Percentiles rank a stretch among this genome's conserved stretches.
Evolutionary conservation across 2,113 vertebrate genomes (phyloP).

Genomic region (Melanerpes formicivorus): DNA sequence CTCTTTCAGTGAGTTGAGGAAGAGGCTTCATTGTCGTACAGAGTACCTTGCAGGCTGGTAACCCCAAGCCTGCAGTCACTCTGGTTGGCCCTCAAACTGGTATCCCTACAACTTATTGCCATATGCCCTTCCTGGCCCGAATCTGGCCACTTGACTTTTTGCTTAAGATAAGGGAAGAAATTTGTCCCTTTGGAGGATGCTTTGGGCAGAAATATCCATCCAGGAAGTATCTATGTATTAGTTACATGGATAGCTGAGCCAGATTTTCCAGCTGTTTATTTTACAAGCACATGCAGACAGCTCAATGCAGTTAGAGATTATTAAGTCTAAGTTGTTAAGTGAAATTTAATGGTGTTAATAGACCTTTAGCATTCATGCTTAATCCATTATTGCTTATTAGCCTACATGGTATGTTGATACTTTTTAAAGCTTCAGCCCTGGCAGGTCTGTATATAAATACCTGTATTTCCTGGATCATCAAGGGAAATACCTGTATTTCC

Average conservation of each 20-base stretch:
- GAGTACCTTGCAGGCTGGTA: neutral
- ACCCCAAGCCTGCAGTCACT: neutral
- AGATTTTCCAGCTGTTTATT: slow-evolving; percentile 43
- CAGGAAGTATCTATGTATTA: neutral
- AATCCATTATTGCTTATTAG: neutral
- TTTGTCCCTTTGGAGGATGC: neutral
- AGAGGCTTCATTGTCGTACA: neutral
- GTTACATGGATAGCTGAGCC: neutral
- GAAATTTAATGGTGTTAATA: slow-evolving; percentile 34
- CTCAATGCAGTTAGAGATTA: neutral
- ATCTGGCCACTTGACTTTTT: neutral
- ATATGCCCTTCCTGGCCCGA: neutral
- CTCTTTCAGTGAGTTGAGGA: neutral
- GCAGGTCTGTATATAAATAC: neutral
- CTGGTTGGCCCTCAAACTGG: neutral
- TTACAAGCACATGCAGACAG: neutral
- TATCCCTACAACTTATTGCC: neutral
- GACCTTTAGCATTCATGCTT: neutral
- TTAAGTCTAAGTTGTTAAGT: neutral
- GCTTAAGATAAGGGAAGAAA: neutral
- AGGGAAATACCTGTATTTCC: neutral
- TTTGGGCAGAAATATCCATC: neutral
- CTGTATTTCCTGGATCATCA: neutral
- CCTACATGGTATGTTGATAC: neutral
- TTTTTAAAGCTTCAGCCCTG: slow-evolving; percentile 1